These are phyloP conservation scores for Ispidina picta DNA, from an alignment of 2,797 vertebrate species.

Conservation along the genomic window DNA sequence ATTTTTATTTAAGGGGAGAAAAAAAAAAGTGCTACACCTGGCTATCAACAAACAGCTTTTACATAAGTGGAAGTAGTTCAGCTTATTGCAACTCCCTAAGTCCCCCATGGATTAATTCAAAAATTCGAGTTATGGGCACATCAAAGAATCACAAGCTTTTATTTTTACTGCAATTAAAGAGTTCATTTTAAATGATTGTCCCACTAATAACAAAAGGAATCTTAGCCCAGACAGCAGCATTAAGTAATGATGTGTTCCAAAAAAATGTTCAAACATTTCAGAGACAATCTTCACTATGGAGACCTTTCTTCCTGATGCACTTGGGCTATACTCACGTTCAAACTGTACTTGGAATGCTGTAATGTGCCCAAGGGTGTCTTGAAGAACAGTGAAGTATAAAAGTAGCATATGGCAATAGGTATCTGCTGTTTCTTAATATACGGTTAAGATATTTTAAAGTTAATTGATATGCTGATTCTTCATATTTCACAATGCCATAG, in stretches of 20 bases:
- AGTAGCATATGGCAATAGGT: neutral
- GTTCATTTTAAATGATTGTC: conserved; percentile 46
- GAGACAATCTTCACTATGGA: neutral
- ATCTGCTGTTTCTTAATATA: neutral
- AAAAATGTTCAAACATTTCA: neutral
- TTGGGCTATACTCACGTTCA: neutral
- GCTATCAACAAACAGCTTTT: conserved; percentile 62
- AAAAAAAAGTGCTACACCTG: conserved; percentile 48
- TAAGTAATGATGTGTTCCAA: neutral
- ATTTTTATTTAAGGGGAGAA: conserved; percentile 58
- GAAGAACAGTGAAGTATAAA: neutral
- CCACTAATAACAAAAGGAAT: conserved; percentile 26
- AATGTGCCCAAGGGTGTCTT: neutral
- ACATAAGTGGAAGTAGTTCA: conserved; percentile 50
- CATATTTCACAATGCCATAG: neutral
- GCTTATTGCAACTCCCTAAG: conserved; percentile 36
- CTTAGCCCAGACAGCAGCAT: neutral
- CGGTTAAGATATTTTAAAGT: neutral
- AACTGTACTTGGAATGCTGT: neutral
- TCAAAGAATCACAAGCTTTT: conserved; percentile 41
- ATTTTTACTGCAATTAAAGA: conserved; percentile 59
- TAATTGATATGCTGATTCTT: neutral
- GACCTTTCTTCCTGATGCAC: neutral
- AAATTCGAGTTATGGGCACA: conserved; percentile 48
- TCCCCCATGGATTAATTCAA: conserved; percentile 25